Percentiles rank a stretch among this genome's conserved stretches.
Evolutionary conservation across 2,797 vertebrate genomes (phyloP).

Genomic region (Fringilla coelebs): DNA sequence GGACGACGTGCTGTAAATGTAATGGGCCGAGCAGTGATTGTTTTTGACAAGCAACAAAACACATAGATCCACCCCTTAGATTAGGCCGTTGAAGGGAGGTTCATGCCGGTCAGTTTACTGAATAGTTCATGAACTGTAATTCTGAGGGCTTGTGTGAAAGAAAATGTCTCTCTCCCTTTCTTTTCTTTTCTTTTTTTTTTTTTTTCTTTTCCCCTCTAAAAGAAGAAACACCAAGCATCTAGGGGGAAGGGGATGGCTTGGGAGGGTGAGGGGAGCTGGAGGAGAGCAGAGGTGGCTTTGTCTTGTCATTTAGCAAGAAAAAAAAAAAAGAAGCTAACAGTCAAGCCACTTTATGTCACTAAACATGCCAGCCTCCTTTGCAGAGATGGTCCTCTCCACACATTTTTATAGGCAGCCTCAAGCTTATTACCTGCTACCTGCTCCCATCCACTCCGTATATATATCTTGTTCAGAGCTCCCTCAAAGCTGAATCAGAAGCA

Average conservation of each 20-base stretch:
- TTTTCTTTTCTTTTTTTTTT: background rate
- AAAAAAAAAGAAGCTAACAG: conserved; percentile 53
- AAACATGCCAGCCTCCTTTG: conserved; percentile 31
- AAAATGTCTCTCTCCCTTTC: conserved; percentile 75
- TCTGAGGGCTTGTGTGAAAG: conserved; percentile 84
- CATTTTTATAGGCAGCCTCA: background rate
- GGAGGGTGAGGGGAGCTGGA: conserved; percentile 29
- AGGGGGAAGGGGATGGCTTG: conserved; percentile 56
- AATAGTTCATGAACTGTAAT: conserved; percentile 90
- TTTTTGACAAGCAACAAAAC: conserved; percentile 99
- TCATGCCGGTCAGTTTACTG: conserved; percentile 89
- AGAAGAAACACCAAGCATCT: conserved; percentile 73
- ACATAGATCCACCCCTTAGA: conserved; percentile 99
- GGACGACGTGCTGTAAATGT: conserved; percentile 98
- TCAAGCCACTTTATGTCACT: conserved; percentile 61
- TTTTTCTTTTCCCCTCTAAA: background rate
- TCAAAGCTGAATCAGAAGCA: background rate
- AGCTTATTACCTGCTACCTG: background rate
- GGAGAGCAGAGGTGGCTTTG: conserved; percentile 42
- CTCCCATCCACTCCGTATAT: background rate
- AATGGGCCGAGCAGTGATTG: conserved; percentile 97
- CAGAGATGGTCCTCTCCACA: background rate
- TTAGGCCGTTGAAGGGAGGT: conserved; percentile 95
- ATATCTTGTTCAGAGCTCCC: background rate
- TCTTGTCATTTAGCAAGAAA: conserved; percentile 58